phyloP scores from a whole-genome alignment of 1,140 invertebrate species.

The Conus ventricosus region DNA sequence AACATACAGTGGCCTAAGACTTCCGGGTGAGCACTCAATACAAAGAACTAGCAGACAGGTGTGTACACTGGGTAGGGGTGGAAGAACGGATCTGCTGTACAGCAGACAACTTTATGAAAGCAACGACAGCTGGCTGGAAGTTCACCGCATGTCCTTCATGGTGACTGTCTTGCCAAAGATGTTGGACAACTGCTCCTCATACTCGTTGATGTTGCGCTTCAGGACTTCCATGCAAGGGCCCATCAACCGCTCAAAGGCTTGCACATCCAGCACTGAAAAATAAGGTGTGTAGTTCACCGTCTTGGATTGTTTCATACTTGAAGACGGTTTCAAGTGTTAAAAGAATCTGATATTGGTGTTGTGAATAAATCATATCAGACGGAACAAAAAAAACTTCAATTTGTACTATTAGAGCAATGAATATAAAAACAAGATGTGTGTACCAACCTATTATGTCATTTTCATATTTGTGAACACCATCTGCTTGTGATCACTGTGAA shows the following conservation, averaged over 20 bases:
- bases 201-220: slow-evolving; percentile 98
- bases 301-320: too few relatives aligned
- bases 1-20: background rate
- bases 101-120: too few relatives aligned
- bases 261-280: slow-evolving; percentile 93
- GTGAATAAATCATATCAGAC: too few relatives aligned
- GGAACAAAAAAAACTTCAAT: too few relatives aligned
- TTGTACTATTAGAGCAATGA: too few relatives aligned
- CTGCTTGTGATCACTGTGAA: too few relatives aligned
- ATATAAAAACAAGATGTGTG: too few relatives aligned
- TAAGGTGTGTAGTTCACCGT: background rate
- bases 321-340: too few relatives aligned
- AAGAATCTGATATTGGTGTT: too few relatives aligned
- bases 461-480: too few relatives aligned
- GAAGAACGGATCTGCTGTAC: background rate
- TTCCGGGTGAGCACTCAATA: background rate
- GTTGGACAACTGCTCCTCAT: slow-evolving; percentile 95
- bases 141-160: slow-evolving; percentile 96
- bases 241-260: slow-evolving; percentile 96
- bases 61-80: background rate
- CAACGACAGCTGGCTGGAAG: background rate
- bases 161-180: slow-evolving; percentile 97
- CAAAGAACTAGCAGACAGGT: background rate
- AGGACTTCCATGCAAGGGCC: slow-evolving; percentile 99
- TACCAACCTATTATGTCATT: too few relatives aligned